Base-by-base conservation (phyloP, 2,888 invertebrate species). In the Campaea margaritaria region DNA sequence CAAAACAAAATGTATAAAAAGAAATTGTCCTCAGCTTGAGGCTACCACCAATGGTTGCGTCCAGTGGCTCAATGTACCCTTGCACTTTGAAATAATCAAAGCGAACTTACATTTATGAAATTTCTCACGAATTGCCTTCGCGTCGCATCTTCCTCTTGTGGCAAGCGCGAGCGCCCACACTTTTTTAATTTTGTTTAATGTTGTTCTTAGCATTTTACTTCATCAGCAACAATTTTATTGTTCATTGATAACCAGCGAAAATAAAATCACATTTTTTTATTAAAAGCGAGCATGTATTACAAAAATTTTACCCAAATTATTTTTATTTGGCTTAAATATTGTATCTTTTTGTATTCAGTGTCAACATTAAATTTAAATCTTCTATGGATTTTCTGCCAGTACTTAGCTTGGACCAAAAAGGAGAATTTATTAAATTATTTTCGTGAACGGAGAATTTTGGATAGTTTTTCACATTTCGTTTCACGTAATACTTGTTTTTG, bases 231-330 rank as follows among this genome's bases (percentile, higher is more conserved):
- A 27, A 58, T 28, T 44, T 43, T 38, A 44, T 58, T 58, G 31
- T 31, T 49, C 54, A 69, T 67, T 72, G 78, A 68, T 77, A 82
- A 79, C 65, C 79, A 82, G 81, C 79, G 79, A 81, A 83, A 84
- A 81, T 81, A 82, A 78, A 75, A 69, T 73, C 74, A 74, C 79
- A 82, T 83, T 77, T 81, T 84, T 71, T 21, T 47, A 61, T 63
- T 58, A 39, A 9, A 39, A 7, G 12, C 46, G 63, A 67, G 27
- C 60, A 58, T 52, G 53, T 48, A 43, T 57, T 58, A 64, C 58
- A 50, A 51, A 67, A 70, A 70, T 62, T 61, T 58, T 66, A 14
- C 58, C 31, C 34, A 50, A 64, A 58, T 46, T 64, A 67, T 48
- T 64, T 70, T 65, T 50, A 54, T 64, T 47, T 64, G 46, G 51